Conservation (phyloP, 2,113 vertebrate genomes). For the Fregata magnificens region DNA sequence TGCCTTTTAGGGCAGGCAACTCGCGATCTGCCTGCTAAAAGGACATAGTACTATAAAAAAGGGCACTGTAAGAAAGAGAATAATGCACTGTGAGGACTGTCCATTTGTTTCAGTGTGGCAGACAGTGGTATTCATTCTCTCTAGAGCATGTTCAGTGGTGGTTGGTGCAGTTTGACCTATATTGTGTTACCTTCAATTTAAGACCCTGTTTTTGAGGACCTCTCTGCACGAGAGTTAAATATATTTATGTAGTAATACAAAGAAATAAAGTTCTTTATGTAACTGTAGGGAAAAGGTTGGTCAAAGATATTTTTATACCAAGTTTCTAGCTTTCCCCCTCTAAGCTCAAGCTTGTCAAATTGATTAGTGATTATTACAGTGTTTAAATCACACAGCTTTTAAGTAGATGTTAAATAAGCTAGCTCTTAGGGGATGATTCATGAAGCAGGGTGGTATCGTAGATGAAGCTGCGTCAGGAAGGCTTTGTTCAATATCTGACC, state of each 20-base stretch:
- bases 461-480: neutral
- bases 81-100: neutral
- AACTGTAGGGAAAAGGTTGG: neutral
- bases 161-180: neutral
- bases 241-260: neutral
- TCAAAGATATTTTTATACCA: neutral
- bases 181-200: neutral
- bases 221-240: neutral
- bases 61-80: neutral
- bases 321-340: neutral
- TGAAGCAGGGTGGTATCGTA: neutral
- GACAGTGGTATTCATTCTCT: neutral
- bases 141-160: neutral
- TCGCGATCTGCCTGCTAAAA: neutral
- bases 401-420: neutral
- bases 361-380: slow-evolving; percentile 21
- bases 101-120: neutral
- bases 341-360: neutral
- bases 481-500: neutral
- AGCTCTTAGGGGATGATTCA: neutral
- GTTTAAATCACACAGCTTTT: slow-evolving; percentile 10
- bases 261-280: neutral
- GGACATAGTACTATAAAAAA: neutral
- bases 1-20: neutral
- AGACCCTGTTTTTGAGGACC: neutral